A percentile compares a stretch with the other conserved stretches of the same genome.
Evolutionary conservation across 1,140 invertebrate genomes (phyloP).

Genomic region (Cotesia glomerata): DNA sequence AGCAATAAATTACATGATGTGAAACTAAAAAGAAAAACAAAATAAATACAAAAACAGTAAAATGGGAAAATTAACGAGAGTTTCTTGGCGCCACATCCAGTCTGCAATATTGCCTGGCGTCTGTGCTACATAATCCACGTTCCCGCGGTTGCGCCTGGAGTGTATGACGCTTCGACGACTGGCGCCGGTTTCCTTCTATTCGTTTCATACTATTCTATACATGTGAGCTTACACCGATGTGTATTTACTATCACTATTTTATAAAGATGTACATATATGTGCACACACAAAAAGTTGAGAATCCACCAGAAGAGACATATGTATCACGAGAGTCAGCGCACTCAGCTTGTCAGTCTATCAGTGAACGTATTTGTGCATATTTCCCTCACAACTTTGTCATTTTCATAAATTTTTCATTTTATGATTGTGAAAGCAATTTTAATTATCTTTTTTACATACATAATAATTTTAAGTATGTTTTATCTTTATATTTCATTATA

Average conservation of each 20-base stretch:
- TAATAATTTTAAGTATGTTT: no score
- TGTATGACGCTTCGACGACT: conserved; percentile 5
- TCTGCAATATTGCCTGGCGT: neutral
- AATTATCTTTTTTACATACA: neutral
- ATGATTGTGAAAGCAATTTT: neutral
- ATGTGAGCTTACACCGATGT: neutral
- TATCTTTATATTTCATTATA: no score
- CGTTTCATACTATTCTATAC: neutral
- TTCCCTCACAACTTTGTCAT: conserved; percentile 4
- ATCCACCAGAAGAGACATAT: neutral
- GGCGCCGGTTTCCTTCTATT: neutral
- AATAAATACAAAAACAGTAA: neutral
- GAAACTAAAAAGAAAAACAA: neutral
- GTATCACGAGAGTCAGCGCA: neutral
- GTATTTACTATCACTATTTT: no score
- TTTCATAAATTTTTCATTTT: neutral
- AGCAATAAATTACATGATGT: no score
- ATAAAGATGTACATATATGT: no score
- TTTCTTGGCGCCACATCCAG: neutral
- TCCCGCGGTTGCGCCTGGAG: neutral
- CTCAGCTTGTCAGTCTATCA: conserved; percentile 41
- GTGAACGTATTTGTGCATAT: conserved; percentile 32
- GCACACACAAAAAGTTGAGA: no score
- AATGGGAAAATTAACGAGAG: neutral
- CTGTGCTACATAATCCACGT: neutral